Evolutionary conservation across 2,113 vertebrate species (phyloP).

Genomic region (Cranoglanis bouderius): DNA sequence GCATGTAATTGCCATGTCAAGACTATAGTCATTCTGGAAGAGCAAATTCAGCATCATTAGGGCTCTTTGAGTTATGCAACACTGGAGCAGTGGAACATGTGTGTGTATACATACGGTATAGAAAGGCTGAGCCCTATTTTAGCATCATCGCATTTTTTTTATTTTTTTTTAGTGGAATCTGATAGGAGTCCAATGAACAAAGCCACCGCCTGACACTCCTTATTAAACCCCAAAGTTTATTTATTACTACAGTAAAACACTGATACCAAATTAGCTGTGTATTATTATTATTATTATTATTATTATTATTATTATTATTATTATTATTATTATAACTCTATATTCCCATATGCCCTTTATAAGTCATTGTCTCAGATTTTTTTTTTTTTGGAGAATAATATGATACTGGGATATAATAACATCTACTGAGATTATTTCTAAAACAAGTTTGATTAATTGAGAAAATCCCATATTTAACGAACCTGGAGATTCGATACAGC

Average conservation of each 20-base stretch:
- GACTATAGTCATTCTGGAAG: background rate
- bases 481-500: conserved; percentile 12
- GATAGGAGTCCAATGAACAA: background rate
- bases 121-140: background rate
- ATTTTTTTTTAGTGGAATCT: background rate
- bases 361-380: background rate
- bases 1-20: background rate
- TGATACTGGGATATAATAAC: no score
- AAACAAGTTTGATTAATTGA: conserved; percentile 55
- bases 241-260: background rate
- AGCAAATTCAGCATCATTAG: background rate
- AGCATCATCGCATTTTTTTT: background rate
- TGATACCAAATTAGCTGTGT: background rate
- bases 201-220: background rate
- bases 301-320: conserved; percentile 3
- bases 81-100: background rate
- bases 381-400: background rate
- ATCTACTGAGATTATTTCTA: background rate
- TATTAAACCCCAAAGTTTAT: background rate
- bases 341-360: background rate
- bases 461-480: conserved; percentile 52
- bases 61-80: background rate
- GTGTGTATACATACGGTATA: background rate
- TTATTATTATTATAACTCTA: background rate
- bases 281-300: background rate